phyloP scores from a whole-genome alignment of 2,888 invertebrate species.

The Seira musarum region DNA sequence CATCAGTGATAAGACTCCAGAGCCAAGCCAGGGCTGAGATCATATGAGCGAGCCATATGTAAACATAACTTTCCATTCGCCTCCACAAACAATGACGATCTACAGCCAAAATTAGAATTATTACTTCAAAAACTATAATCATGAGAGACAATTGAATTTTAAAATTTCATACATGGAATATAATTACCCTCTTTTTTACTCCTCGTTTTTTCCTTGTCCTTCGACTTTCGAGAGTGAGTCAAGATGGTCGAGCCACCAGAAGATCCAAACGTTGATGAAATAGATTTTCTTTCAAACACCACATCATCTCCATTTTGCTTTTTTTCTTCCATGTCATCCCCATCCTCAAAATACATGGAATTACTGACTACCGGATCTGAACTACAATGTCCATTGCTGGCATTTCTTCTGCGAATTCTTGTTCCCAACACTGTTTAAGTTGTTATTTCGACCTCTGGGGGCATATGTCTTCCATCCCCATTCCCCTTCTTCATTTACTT shows the following conservation, averaged over 20 bases:
- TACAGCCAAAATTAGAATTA: constrained; percentile 29
- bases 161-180: not conserved
- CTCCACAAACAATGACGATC: constrained; percentile 63
- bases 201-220: constrained; percentile 64
- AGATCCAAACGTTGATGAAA: constrained; percentile 16
- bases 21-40: constrained; percentile 68
- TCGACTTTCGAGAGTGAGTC: constrained; percentile 48
- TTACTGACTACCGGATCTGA: constrained; percentile 13
- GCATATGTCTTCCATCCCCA: constrained; percentile 60
- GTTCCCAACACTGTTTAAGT: constrained; percentile 39
- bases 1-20: constrained; percentile 66
- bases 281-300: constrained; percentile 13
- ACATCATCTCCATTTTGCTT: not conserved
- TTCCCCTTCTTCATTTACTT: constrained; percentile 27
- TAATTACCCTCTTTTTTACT: constrained; percentile 65
- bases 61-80: constrained; percentile 57
- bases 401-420: constrained; percentile 42
- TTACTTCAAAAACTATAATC: too few relatives aligned
- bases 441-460: constrained; percentile 39
- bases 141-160: not conserved
- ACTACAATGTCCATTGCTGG: constrained; percentile 34
- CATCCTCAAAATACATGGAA: constrained; percentile 15
- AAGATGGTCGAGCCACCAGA: not conserved
- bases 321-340: not conserved
- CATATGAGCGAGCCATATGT: constrained; percentile 65